Evolutionary conservation across 2,797 vertebrate genomes (phyloP), one percentile per base, ranked within the genome.

Genomic region (Acomys russatus): DNA sequence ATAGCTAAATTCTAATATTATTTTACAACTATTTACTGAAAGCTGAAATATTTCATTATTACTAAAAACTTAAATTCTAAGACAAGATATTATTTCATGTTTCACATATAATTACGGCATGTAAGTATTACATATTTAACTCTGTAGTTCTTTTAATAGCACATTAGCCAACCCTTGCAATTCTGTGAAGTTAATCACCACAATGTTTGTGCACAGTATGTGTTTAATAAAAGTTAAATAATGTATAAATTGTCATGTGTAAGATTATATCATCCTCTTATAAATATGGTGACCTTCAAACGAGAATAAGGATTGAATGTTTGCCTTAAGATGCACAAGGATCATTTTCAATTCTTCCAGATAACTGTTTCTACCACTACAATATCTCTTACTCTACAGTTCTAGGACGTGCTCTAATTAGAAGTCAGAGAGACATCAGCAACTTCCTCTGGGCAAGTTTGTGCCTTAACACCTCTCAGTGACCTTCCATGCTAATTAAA

Each of bases 401-500:
- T 95, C 90, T 82, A 92, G 74, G 38, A 94, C 95, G 30, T 90
- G 89, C 83, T 97, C 97, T 97, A 97, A 97, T 97, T 97, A 97
- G 96, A 97, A 97, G 88, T 90, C 94, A 94, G 73, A 51, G 6
- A 97, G 85, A 91, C 93, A 95, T 96, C 93, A 94, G 49, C 95
- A 84, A 54, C 94, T 96, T 98, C 97, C 97, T 98, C 96, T 95
- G 96, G 96, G 97, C 93, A 97, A 96, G 93, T 95, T 91, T 96
- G 86, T 97, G 89, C 94, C 97, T 96, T 95, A 96, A 94, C 92
- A 96, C 96, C 97, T 97, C 97, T 97, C 94, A 79, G 94, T 97
- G 97, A 97, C 97, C 97, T 97, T 97, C 97, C 95, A 89, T 83
- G 84, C 97, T 98, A 98, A 98, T 98, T 98, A 97, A 98, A 97